Percentiles rank a stretch among this genome's conserved stretches.
phyloP scores from a whole-genome alignment of 2,113 vertebrate species.

The Nematolebias whitei region DNA sequence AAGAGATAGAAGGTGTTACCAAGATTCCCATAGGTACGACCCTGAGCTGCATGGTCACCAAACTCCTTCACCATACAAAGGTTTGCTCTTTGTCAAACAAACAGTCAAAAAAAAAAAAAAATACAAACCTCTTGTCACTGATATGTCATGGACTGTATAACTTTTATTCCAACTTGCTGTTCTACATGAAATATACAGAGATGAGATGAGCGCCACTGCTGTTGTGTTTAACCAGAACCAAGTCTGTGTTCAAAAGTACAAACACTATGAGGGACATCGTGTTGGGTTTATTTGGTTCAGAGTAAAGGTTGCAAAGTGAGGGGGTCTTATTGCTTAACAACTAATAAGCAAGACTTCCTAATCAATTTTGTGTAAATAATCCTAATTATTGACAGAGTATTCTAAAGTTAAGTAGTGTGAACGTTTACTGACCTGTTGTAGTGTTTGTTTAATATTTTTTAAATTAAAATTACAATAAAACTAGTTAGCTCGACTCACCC shows the following conservation, averaged over 20 bases:
- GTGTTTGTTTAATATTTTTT: no score
- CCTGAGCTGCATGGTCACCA: constrained; percentile 91
- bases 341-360: background rate
- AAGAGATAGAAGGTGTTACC: constrained; percentile 96
- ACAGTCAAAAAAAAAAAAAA: background rate
- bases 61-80: constrained; percentile 89
- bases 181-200: background rate
- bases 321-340: background rate
- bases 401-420: no score
- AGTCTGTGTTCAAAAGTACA: background rate
- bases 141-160: no score
- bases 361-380: background rate
- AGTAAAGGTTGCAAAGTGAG: background rate
- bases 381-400: no score
- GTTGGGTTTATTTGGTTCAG: background rate
- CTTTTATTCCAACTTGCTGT: background rate
- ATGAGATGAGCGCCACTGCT: no score
- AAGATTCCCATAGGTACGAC: constrained; percentile 96
- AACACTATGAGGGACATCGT: background rate
- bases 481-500: no score
- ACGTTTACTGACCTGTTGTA: no score
- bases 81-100: constrained; percentile 84
- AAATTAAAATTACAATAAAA: no score
- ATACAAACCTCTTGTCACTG: background rate
- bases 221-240: background rate